Evolutionary conservation across 2,113 vertebrate genomes (phyloP), one percentile per base, ranked within the genome.

Genomic region (Onychorhynchus coronatus): DNA sequence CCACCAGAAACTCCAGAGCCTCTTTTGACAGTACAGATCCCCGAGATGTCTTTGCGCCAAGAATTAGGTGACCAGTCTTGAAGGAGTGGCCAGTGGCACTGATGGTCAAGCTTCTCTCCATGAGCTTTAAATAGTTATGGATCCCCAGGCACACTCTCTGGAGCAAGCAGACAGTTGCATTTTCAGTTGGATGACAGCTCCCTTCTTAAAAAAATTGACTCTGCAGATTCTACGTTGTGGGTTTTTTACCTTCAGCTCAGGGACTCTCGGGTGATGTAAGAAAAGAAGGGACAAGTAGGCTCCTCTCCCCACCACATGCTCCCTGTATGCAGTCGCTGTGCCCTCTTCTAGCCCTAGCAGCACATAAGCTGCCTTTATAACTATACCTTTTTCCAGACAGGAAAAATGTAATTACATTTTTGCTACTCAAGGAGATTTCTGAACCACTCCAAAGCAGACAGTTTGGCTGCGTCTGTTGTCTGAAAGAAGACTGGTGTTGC

Each of bases 71-170:
- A 18, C 95, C 93, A 9, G 95, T 84, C 83, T 95, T 91, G 58
- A 80, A 66, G 49, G 85, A 93, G 52, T 98, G 95, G 42, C 98
- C 96, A 0, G 96, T 79, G 8, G 96, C 94, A 58, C 97, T 98
- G 86, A 98, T 98, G 6, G 96, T 98, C 76, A 98, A 74, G 8
- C 96, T 98, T 93, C 97, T 95, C 88, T 99, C 98, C 59, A 98
- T 18, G 0, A 98, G 98, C 84, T 97, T 97, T 95, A 98, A 98
- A 91, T 97, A 98, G 95, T 98, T 98, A 63, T 98, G 95, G 84
- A 98, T 93, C 44, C 97, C 98, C 63, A 99, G 94, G 70, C 97
- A 98, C 58, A 85, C 47, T 30, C 39, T 28, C 98, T 35, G 4
- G 42, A 85, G 22, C 11, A 76, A 62, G 55, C 0, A 0, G 35